Percentiles rank a stretch among this genome's conserved stretches.
phyloP scores from a whole-genome alignment of 2,888 invertebrate genomes.

The Augochlorella aurata region DNA sequence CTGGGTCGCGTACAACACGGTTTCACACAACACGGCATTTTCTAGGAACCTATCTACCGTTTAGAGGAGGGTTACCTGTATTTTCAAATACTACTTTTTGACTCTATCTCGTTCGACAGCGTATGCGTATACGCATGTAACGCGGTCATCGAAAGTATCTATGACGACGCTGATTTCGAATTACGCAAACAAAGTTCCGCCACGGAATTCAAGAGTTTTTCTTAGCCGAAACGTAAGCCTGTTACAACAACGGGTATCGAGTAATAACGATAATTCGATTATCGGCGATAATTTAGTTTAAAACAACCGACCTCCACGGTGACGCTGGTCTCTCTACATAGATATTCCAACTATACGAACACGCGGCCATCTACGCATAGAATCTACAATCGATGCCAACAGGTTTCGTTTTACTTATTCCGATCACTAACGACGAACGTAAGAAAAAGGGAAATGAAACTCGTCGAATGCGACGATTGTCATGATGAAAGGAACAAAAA shows the following conservation, averaged over 20 bases:
- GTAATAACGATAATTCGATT: neutral
- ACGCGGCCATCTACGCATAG: neutral
- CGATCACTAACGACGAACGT: neutral
- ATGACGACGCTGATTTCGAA: neutral
- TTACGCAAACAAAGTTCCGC: neutral
- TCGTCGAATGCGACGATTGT: neutral
- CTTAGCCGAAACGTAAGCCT: neutral
- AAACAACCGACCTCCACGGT: neutral
- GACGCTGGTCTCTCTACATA: too few species aligned
- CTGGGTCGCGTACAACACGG: too few species aligned
- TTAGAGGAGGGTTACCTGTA: too few species aligned
- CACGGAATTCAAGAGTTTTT: neutral
- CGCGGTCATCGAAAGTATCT: neutral
- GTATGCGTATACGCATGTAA: neutral
- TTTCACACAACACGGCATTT: too few species aligned
- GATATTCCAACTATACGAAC: too few species aligned
- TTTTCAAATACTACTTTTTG: too few species aligned
- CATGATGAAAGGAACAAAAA: neutral
- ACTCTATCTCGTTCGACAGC: too few species aligned
- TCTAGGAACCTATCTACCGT: too few species aligned
- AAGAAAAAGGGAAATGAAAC: neutral
- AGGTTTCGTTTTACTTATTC: neutral
- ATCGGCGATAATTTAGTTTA: slow-evolving; percentile 7
- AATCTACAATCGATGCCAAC: too few species aligned
- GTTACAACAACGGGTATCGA: neutral